Conservation (phyloP, 2,888 invertebrate genomes). For the Dryobota labecula region DNA sequence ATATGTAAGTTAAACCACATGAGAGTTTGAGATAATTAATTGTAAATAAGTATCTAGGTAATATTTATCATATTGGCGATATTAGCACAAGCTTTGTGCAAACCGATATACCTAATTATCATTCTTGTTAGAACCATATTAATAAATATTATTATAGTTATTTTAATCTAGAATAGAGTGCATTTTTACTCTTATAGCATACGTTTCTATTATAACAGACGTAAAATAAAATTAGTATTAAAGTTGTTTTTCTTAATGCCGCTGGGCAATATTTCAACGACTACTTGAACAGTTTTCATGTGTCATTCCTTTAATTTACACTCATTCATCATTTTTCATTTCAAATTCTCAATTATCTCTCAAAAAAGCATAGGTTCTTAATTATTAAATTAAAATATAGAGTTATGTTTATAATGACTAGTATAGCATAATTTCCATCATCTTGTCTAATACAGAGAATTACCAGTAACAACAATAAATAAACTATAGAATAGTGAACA, state of each 20-base stretch:
- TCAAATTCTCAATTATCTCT: background rate
- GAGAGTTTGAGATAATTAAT: background rate
- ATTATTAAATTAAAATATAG: background rate
- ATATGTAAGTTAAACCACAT: conserved; percentile 52
- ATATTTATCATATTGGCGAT: conserved; percentile 4
- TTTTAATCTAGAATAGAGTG: background rate
- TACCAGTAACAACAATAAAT: conserved; percentile 37
- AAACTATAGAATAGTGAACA: conserved; percentile 44
- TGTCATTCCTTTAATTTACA: conserved; percentile 13
- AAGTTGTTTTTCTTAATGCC: background rate
- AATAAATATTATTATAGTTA: background rate
- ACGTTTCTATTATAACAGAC: conserved; percentile 1
- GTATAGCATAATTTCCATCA: background rate
- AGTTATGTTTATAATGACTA: conserved; percentile 6
- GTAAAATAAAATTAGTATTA: background rate
- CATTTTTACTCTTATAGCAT: background rate
- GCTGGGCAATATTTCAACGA: background rate
- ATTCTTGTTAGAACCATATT: background rate
- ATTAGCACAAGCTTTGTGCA: conserved; percentile 39
- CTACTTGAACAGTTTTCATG: conserved; percentile 18
- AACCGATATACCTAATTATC: background rate
- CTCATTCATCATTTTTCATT: background rate
- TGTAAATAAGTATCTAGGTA: background rate
- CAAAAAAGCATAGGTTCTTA: background rate
- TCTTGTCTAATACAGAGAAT: conserved; percentile 3